Base-by-base conservation (phyloP, 2,888 invertebrate genomes). In the Drosophila macrothrix region DNA sequence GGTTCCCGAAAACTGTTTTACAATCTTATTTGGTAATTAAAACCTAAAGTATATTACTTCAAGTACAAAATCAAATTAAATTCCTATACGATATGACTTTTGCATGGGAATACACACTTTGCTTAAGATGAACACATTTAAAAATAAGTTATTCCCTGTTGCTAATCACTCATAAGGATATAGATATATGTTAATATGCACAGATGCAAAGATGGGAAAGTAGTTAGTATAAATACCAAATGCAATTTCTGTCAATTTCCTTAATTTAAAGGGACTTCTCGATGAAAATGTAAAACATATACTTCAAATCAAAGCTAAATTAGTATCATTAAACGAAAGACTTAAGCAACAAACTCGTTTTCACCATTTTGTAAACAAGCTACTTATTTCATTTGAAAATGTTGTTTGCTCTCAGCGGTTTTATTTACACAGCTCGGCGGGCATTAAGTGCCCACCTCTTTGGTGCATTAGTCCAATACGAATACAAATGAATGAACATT, bases 391-490 rank as follows among this genome's bases (percentile, higher is more conserved):
- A 67, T 71, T 80, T 49, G 73, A 72, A 84, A 85, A 74, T 76
- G 66, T 64, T 67, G 68, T 56, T 70, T 70, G 63, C 75, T 56
- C 61, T 67, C 43, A 60, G 58, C 67, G 80, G 61, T 80, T 87
- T 87, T 87, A 84, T 89, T 90, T 87, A 80, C 83, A 76, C 88
- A 80, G 76, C 76, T 85, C 85, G 80, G 46, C 74, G 75, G 74
- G 74, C 78, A 80, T 78, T 90, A 83, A 80, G 90, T 83, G 75
- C 90, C 85, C 85, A 90, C 85, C 85, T 85, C 85, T 76, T 80
- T 88, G 90, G 78, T 85, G 82, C 88, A 87, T 85, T 89, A 85
- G 80, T 83, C 80, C 88, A 83, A 88, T 84, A 82, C 88, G 80
- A 87, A 76, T 76, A 73, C 90, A 85, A 89, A 87, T 86, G 80